Conservation (phyloP, 2,113 vertebrate genomes). For the Passer montanus region DNA sequence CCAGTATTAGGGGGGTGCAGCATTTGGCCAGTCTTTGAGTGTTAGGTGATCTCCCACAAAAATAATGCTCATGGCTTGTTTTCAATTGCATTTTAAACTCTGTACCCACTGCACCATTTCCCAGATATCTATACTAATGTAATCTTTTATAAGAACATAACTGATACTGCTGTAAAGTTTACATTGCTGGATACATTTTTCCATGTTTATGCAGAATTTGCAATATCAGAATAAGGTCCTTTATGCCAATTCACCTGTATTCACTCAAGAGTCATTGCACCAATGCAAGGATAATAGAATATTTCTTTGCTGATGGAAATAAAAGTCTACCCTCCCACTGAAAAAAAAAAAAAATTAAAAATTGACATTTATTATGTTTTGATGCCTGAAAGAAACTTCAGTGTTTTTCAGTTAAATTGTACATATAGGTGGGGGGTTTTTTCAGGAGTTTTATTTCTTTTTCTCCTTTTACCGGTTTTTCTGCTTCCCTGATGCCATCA, state of each 20-base stretch:
- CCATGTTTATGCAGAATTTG: not conserved
- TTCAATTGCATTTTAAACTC: not conserved
- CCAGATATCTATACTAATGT: not conserved
- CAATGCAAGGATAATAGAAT: not conserved
- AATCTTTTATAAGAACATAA: not conserved
- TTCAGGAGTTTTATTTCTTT: not conserved
- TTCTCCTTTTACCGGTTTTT: not conserved
- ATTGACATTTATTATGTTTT: not conserved
- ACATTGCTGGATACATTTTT: not conserved
- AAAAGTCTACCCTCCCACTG: not conserved
- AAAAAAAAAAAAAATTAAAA: not conserved
- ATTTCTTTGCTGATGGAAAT: not conserved
- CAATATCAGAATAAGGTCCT: not conserved
- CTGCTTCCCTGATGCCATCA: not conserved
- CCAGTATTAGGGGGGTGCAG: rapidly evolving
- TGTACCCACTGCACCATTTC: not conserved
- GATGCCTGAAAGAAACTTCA: not conserved
- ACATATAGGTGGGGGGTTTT: not conserved
- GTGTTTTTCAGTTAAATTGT: not conserved
- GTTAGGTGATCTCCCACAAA: not conserved
- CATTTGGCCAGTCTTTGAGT: not conserved
- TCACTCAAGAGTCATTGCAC: not conserved
- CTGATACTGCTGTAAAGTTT: not conserved
- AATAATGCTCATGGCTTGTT: not conserved
- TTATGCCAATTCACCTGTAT: not conserved